phyloP scores from a whole-genome alignment of 2,797 vertebrate species.

The Amazona finschi region DNA sequence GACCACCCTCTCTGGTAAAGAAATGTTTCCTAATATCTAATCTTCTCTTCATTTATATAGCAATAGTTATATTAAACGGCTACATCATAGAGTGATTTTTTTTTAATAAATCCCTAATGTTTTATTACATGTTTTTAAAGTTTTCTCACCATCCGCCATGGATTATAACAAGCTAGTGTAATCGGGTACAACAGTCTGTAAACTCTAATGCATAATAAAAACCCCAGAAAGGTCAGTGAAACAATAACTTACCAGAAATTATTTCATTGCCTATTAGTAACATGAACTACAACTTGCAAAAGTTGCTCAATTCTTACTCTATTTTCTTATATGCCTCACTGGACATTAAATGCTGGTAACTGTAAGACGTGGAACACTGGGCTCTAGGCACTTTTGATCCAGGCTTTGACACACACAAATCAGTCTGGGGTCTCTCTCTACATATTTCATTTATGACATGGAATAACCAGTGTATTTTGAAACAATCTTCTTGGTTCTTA shows the following conservation, averaged over 20 bases:
- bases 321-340: background rate
- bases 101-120: background rate
- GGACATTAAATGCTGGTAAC: background rate
- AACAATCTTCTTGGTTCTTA: background rate
- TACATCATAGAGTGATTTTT: background rate
- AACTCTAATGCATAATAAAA: background rate
- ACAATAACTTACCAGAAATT: background rate
- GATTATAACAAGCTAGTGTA: background rate
- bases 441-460: background rate
- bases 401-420: background rate
- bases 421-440: background rate
- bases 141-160: background rate
- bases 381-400: background rate
- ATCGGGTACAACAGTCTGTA: background rate
- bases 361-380: fast-evolving
- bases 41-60: background rate
- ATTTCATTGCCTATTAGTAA: background rate
- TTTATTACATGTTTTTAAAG: background rate
- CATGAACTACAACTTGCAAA: background rate
- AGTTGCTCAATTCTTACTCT: background rate
- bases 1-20: background rate
- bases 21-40: background rate
- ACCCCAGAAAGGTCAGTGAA: background rate
- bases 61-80: background rate
- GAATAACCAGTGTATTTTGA: background rate